Conservation (phyloP, 2,888 invertebrate species). For the Amblyjoppa fuscipennis region DNA sequence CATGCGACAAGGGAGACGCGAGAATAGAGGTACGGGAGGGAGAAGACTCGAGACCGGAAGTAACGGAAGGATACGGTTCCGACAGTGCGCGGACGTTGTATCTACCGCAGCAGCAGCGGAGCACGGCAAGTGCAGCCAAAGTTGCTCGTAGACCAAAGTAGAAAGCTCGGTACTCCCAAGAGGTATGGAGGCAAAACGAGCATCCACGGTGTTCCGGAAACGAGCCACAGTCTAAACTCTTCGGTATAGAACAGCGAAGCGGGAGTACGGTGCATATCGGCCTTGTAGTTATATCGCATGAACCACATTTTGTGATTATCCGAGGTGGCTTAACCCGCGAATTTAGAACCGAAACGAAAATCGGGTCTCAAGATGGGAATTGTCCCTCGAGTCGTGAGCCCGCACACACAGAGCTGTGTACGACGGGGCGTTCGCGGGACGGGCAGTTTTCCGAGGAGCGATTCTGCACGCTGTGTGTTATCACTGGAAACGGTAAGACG, state of each 20-base stretch:
- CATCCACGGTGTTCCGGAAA: constrained; percentile 60
- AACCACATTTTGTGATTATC: constrained; percentile 54
- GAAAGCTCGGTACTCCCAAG: constrained; percentile 64
- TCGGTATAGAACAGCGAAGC: constrained; percentile 5
- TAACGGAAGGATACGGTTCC: constrained; percentile 69
- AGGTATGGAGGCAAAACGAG: constrained; percentile 52
- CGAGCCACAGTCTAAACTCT: constrained; percentile 61
- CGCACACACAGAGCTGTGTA: neutral
- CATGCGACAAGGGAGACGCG: constrained; percentile 33
- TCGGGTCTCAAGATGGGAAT: neutral
- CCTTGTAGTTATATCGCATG: neutral
- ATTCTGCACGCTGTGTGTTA: neutral
- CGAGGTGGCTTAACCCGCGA: constrained; percentile 1
- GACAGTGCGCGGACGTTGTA: constrained; percentile 61
- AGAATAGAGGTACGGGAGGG: constrained; percentile 2
- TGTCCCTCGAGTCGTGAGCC: neutral
- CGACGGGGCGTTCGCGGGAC: neutral
- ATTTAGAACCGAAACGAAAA: neutral
- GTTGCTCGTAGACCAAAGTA: constrained; percentile 63
- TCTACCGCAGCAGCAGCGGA: neutral
- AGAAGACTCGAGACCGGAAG: constrained; percentile 65
- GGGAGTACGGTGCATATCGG: neutral
- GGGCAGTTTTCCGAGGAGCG: neutral
- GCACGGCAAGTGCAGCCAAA: constrained; percentile 58
- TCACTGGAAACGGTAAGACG: constrained; percentile 20